These are phyloP conservation scores for Hesperia comma DNA, from an alignment of 2,888 invertebrate species.

Conservation along the genomic window DNA sequence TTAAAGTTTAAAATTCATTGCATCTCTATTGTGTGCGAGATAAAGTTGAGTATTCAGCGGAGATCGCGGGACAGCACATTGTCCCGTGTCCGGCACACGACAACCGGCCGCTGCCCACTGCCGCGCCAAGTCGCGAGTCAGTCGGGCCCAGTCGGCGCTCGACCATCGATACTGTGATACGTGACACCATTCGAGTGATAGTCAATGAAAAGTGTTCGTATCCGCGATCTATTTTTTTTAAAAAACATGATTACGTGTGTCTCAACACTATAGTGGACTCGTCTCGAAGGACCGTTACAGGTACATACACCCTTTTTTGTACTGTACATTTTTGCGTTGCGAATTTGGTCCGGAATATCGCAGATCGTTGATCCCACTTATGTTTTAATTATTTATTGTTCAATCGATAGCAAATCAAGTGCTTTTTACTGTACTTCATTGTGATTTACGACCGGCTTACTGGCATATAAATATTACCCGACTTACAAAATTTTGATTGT, in stretches of 20 bases:
- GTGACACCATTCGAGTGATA: constrained; percentile 29
- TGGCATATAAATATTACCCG: too few relatives aligned
- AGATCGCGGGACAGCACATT: constrained; percentile 1
- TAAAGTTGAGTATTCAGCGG: constrained; percentile 23
- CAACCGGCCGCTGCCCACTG: background rate
- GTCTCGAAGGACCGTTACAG: constrained; percentile 41
- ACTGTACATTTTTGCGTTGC: constrained; percentile 51
- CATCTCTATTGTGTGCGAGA: constrained; percentile 17
- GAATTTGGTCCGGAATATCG: constrained; percentile 61
- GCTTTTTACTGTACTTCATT: constrained; percentile 47
- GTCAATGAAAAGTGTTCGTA: constrained; percentile 28
- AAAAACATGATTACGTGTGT: constrained; percentile 55
- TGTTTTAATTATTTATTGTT: constrained; percentile 61
- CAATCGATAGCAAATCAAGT: constrained; percentile 62
- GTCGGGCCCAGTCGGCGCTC: constrained; percentile 38
- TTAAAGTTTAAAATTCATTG: constrained; percentile 25
- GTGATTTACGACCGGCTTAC: background rate
- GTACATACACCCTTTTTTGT: constrained; percentile 43
- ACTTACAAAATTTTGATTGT: too few relatives aligned
- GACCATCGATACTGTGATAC: constrained; percentile 34
- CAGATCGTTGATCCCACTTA: constrained; percentile 78
- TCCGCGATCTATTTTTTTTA: constrained; percentile 44
- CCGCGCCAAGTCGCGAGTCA: constrained; percentile 13
- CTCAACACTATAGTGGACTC: constrained; percentile 33
- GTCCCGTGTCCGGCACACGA: background rate